phyloP scores from a whole-genome alignment of 2,888 invertebrate species.

The Eristalis pertinax region DNA sequence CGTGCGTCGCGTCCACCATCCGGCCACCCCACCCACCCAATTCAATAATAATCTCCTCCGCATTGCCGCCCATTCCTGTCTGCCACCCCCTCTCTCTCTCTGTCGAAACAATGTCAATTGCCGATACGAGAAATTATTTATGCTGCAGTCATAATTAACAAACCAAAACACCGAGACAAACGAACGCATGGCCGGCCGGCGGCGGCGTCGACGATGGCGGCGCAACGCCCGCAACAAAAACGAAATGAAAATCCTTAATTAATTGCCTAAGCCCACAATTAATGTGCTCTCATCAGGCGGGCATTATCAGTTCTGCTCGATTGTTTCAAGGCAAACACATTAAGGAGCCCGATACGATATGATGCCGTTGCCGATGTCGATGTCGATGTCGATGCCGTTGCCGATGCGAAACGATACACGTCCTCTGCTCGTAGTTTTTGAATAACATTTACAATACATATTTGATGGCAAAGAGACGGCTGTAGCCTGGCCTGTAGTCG shows the following conservation, averaged over 20 bases:
- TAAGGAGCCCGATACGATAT: slow-evolving; percentile 11
- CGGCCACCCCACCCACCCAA: no score
- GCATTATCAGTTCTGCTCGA: slow-evolving; percentile 40
- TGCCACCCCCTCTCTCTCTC: not conserved
- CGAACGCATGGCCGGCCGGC: not conserved
- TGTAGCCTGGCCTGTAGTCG: not conserved
- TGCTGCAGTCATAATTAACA: slow-evolving; percentile 59
- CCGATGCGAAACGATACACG: not conserved
- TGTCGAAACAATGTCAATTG: slow-evolving; percentile 39
- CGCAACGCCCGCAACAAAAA: slow-evolving; percentile 29
- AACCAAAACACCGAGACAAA: slow-evolving; percentile 11
- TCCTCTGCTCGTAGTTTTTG: slow-evolving; percentile 40
- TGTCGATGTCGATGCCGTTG: not conserved
- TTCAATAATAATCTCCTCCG: no score
- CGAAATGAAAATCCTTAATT: slow-evolving; percentile 61
- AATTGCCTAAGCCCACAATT: slow-evolving; percentile 56
- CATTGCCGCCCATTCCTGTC: not conserved
- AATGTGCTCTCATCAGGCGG: slow-evolving; percentile 47
- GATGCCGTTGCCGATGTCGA: not conserved
- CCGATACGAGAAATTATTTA: slow-evolving; percentile 55
- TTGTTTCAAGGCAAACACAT: slow-evolving; percentile 41
- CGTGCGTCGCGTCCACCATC: no score
- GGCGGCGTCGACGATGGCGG: not conserved
- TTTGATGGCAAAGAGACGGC: slow-evolving; percentile 32
- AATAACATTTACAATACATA: slow-evolving; percentile 66